Evolutionary conservation across 2,113 vertebrate species (phyloP).

Genomic region (Serinus canaria): DNA sequence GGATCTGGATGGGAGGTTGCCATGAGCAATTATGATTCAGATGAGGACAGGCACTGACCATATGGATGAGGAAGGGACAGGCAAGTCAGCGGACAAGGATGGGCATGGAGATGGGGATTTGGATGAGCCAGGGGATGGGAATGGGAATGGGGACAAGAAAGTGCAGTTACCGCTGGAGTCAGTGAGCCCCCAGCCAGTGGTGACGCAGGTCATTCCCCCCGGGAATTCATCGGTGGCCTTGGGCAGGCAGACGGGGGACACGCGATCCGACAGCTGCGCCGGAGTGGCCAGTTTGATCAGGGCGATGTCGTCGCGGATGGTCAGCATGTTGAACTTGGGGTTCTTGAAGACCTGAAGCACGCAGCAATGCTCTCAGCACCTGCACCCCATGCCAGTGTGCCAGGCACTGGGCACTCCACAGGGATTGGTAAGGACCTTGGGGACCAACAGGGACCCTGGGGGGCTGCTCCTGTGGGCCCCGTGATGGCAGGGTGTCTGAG

Average conservation of each 20-base stretch:
- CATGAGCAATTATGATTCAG: background rate
- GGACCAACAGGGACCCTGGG: no score
- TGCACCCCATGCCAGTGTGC: accelerated
- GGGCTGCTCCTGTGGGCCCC: background rate
- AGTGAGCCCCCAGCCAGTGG: constrained; percentile 68
- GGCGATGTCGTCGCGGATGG: constrained; percentile 57
- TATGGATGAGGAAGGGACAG: background rate
- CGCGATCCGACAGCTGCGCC: background rate
- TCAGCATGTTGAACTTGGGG: constrained; percentile 46
- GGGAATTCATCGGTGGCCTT: background rate
- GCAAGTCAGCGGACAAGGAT: background rate
- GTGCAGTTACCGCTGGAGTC: background rate
- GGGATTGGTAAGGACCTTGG: background rate
- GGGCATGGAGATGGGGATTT: background rate
- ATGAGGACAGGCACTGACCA: background rate
- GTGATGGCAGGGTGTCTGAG: background rate
- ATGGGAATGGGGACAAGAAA: background rate
- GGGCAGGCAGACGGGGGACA: constrained; percentile 63
- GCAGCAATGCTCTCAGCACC: background rate
- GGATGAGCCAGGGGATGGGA: background rate
- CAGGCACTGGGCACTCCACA: background rate
- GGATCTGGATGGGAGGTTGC: background rate
- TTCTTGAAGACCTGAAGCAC: constrained; percentile 63
- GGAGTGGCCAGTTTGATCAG: constrained; percentile 63
- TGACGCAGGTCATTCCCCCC: constrained; percentile 42